Base-by-base conservation (phyloP, 2,797 vertebrate genomes). In the Chloroceryle amazona region DNA sequence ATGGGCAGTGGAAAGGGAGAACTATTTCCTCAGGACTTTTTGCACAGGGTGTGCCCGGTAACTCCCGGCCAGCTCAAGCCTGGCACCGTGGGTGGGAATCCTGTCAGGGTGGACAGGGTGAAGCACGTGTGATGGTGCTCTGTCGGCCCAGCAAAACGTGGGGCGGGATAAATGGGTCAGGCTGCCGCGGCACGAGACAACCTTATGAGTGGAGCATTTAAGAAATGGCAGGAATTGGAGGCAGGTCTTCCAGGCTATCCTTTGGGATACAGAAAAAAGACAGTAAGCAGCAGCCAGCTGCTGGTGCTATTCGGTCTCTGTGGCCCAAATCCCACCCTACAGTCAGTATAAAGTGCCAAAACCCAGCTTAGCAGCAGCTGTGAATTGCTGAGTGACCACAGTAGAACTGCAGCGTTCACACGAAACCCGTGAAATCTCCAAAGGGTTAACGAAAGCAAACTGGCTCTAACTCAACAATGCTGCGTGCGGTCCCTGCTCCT, bases 371-470 rank as follows among this genome's bases (percentile, higher is more conserved):
- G 51, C 2, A 81, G 42, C 80, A 86, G 76, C 86, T 96, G 65
- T 63, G 83, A 93, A 92, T 37, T 92, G 74, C 66, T 71, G 74
- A 85, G 83, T 71, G 37, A 76, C 67, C 90, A 66, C 66, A 81
- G 37, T 0, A 83, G 66, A 76, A 83, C 76, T 55, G 58, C 39
- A 33, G 39, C 0, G 0, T 51, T 86, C 46, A 81, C 82, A 86
- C 47, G 73, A 79, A 90, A 57, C 31, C 68, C 3, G 4, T 75
- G 86, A 88, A 86, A 93, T 93, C 87, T 89, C 86, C 61, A 14
- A 93, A 73, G 42, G 57, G 66, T 80, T 87, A 94, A 76, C 33
- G 46, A 87, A 92, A 92, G 28, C 37, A 81, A 90, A 90, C 35
- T 80, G 68, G 67, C 52, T 92, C 3, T 0, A 89, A 74, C 35